Conservation (phyloP, 2,888 invertebrate species). For the Keiferia lycopersicella region DNA sequence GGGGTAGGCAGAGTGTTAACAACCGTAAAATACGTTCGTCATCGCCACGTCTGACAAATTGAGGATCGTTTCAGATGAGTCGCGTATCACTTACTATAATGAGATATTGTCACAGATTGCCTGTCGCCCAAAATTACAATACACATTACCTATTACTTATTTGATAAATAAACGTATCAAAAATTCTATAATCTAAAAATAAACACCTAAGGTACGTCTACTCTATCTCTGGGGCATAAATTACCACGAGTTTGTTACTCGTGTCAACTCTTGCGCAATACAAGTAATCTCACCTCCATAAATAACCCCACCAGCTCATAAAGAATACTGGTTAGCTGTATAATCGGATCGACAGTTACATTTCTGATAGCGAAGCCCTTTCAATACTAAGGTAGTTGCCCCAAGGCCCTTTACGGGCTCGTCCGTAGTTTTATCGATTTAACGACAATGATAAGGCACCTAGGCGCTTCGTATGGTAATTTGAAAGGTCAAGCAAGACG, state of each 20-base stretch:
- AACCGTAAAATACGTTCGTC: too few relatives aligned
- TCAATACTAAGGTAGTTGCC: not conserved
- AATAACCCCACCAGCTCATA: constrained; percentile 8
- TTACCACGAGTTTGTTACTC: not conserved
- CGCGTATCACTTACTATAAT: too few relatives aligned
- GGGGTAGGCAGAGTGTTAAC: too few relatives aligned
- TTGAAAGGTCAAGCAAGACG: not conserved
- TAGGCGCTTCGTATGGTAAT: not conserved
- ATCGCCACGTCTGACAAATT: too few relatives aligned
- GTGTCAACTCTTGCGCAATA: constrained; percentile 6
- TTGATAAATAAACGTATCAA: too few relatives aligned
- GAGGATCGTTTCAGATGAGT: too few relatives aligned
- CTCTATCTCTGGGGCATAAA: not conserved
- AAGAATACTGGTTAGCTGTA: constrained; percentile 11
- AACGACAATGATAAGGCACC: not conserved
- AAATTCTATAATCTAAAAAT: too few relatives aligned
- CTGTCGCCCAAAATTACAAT: too few relatives aligned
- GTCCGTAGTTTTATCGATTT: not conserved
- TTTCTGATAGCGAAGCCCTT: constrained; percentile 6
- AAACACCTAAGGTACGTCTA: too few relatives aligned
- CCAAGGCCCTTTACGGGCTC: not conserved
- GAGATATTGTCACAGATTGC: too few relatives aligned
- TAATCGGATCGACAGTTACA: constrained; percentile 16
- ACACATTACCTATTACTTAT: too few relatives aligned
- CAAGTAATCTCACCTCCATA: constrained; percentile 8